Evolutionary conservation across 2,113 vertebrate species (phyloP).

Genomic region (Panurus biarmicus): DNA sequence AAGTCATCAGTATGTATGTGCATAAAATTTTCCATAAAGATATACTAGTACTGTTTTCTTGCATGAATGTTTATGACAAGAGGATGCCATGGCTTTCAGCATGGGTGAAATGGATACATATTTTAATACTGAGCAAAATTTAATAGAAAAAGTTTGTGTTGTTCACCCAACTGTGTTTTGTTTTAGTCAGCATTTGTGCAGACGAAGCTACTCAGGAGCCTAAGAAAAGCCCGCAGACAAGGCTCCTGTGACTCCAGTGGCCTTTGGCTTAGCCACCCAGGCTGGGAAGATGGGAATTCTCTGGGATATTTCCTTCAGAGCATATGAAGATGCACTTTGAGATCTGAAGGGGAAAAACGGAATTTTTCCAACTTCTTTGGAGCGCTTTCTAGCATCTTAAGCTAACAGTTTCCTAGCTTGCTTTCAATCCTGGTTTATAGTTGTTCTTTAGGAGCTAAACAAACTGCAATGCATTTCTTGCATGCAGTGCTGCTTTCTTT

Average conservation of each 20-base stretch:
- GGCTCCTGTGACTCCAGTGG: neutral
- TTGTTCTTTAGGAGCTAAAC: neutral
- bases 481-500: neutral
- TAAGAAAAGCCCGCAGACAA: neutral
- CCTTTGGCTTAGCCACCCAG: neutral
- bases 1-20: neutral
- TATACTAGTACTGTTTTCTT: neutral
- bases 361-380: neutral
- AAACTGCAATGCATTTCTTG: neutral
- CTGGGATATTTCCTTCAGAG: neutral
- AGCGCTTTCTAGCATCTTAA: neutral
- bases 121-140: conserved; percentile 21
- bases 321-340: neutral
- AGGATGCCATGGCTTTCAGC: neutral
- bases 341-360: neutral
- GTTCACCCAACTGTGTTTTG: neutral
- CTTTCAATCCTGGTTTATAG: neutral
- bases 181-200: neutral
- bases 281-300: neutral
- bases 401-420: neutral
- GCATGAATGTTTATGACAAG: conserved; percentile 37
- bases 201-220: neutral
- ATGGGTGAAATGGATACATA: conserved; percentile 12
- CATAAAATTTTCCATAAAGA: conserved; percentile 31
- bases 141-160: neutral